Percentiles rank a stretch among this genome's conserved stretches.
Conservation (phyloP, 2,888 invertebrate species). For the Dasypogon diadema region DNA sequence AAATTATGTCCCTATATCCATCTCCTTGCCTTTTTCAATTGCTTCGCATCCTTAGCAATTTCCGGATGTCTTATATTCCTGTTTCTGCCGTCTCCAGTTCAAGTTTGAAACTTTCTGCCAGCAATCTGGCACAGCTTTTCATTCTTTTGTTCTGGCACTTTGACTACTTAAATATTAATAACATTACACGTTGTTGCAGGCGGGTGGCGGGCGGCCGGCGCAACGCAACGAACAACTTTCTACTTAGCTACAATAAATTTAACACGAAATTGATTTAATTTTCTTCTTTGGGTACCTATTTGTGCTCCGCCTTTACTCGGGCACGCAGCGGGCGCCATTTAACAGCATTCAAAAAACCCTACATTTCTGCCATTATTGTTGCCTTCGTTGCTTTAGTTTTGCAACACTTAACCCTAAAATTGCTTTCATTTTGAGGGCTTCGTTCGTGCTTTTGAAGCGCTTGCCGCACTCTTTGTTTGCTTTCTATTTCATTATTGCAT, state of each 20-base stretch:
- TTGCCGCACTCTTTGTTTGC: background rate
- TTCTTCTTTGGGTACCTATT: slow-evolving; percentile 28
- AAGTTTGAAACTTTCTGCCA: slow-evolving; percentile 5
- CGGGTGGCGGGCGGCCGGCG: background rate
- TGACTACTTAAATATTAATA: slow-evolving; percentile 49
- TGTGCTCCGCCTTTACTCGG: slow-evolving; percentile 2
- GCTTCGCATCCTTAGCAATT: slow-evolving; percentile 4
- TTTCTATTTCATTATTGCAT: slow-evolving; percentile 22
- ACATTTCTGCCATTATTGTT: background rate
- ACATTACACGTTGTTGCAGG: slow-evolving; percentile 22
- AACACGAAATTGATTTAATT: slow-evolving; percentile 51
- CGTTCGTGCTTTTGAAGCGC: slow-evolving; percentile 8
- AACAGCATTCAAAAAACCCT: background rate
- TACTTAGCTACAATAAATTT: slow-evolving; percentile 51
- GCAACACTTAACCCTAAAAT: slow-evolving; percentile 1
- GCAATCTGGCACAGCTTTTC: slow-evolving; percentile 4
- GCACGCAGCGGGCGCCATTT: background rate
- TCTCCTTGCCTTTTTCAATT: slow-evolving; percentile 15
- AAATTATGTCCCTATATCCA: slow-evolving; percentile 31
- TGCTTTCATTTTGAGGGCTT: slow-evolving; percentile 4
- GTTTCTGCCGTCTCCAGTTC: background rate
- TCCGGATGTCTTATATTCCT: background rate
- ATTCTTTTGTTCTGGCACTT: slow-evolving; percentile 16
- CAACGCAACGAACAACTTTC: slow-evolving; percentile 2
- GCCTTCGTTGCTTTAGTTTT: background rate